phyloP scores from a whole-genome alignment of 1,140 invertebrate genomes.

The Branchinecta lynchi region DNA sequence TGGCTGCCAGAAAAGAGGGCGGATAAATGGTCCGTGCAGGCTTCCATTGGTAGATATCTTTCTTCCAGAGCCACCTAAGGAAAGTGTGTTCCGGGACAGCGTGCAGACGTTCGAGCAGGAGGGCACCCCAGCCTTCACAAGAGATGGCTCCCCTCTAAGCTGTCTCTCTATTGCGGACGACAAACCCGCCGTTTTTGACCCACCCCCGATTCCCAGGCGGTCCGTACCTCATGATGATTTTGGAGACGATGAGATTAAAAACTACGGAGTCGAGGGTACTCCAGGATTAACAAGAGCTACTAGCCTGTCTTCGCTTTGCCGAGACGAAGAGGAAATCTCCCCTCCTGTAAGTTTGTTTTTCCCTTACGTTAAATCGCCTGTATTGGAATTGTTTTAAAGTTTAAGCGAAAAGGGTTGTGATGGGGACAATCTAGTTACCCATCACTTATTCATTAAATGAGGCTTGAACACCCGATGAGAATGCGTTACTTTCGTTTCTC shows the following conservation, averaged over 20 bases:
- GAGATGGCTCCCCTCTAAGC: slow-evolving; percentile 21
- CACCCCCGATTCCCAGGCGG: background rate
- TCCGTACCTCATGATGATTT: background rate
- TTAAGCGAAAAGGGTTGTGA: too few relatives aligned
- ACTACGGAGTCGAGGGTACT: slow-evolving; percentile 62
- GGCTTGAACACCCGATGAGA: too few relatives aligned
- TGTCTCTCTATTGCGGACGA: slow-evolving; percentile 25
- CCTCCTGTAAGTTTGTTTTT: background rate
- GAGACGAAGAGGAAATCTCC: slow-evolving; percentile 15
- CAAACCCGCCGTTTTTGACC: background rate
- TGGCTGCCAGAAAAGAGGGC: too few relatives aligned
- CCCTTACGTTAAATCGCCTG: too few relatives aligned
- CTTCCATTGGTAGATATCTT: too few relatives aligned
- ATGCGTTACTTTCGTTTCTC: too few relatives aligned
- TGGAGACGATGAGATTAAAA: slow-evolving; percentile 34
- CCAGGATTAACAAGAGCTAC: slow-evolving; percentile 35
- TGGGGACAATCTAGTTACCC: too few relatives aligned
- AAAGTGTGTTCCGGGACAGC: slow-evolving; percentile 24
- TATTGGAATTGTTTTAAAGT: too few relatives aligned
- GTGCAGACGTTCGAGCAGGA: slow-evolving; percentile 27
- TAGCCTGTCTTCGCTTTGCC: slow-evolving; percentile 18
- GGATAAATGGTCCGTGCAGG: too few relatives aligned
- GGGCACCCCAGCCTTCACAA: slow-evolving; percentile 24
- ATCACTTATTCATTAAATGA: too few relatives aligned
- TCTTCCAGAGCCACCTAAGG: background rate